Conservation (phyloP, 2,113 vertebrate species). For the Rissa tridactyla region DNA sequence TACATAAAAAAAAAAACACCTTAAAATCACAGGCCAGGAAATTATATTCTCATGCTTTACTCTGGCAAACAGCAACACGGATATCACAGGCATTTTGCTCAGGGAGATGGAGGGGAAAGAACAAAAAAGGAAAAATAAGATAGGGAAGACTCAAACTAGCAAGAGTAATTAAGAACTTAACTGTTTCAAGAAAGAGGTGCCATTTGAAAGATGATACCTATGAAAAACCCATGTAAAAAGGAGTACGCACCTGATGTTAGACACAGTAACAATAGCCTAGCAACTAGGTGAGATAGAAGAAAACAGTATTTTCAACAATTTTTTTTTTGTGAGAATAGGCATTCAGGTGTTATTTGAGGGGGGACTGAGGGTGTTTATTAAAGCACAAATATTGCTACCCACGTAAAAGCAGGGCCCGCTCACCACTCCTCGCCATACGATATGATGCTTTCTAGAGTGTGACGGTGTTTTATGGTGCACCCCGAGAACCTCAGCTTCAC, state of each 20-base stretch:
- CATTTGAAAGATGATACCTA: neutral
- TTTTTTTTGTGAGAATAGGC: slow-evolving; percentile 42
- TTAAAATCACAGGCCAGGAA: neutral
- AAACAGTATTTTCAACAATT: neutral
- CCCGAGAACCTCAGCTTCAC: neutral
- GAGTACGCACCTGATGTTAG: too few species aligned
- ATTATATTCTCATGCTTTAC: neutral
- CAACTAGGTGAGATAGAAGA: neutral
- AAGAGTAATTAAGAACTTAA: neutral
- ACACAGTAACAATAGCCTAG: too few species aligned
- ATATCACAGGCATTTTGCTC: neutral
- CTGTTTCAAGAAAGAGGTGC: neutral
- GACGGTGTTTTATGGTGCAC: neutral
- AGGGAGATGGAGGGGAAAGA: too few species aligned
- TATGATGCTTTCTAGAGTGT: slow-evolving; percentile 18
- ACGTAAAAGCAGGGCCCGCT: slow-evolving; percentile 49
- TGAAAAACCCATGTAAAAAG: neutral
- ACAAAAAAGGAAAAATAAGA: too few species aligned
- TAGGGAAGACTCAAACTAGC: neutral
- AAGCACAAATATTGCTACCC: neutral
- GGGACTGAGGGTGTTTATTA: slow-evolving; percentile 56
- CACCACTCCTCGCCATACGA: slow-evolving; percentile 39
- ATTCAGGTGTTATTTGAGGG: slow-evolving; percentile 45
- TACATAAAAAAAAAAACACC: neutral
- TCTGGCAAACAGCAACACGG: neutral